Base-by-base conservation (phyloP, 1,140 invertebrate genomes). In the Neuroterus valhalla region DNA sequence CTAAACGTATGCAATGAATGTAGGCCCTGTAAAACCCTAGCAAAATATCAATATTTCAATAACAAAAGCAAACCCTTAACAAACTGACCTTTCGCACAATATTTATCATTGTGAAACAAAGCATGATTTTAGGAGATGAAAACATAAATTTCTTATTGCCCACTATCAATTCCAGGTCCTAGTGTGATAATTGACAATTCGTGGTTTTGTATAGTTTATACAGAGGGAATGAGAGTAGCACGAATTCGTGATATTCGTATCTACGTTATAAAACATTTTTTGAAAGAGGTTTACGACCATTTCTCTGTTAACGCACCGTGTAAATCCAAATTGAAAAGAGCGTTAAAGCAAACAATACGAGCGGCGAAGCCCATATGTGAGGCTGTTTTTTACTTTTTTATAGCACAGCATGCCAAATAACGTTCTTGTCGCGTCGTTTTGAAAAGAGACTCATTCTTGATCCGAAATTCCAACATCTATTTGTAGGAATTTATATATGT, bases 261-360 rank as follows among this genome's bases (percentile, higher is more conserved):
- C 26, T n/a, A 31, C n/a, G 52, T 55, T 55, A 23, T 62, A 62
- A 62, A 38, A 62, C 26, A 62, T 55, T 55, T 55, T 55, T 50
- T 19, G 19, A 1, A 55, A 4, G 26, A 62, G 6, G 26, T 62
- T 62, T 62, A 62, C 26, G 26, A 31, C 4, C 12, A 62, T 31
- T 38, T 38, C 15, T 26, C 14, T 62, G 8, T 14, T n/a, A 15
- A 31, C 23, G 14, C 3, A 62, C 31, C 15, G 8, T 15, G 31
- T 38, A 8, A 38, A 38, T 38, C 31, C 31, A 10, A 55, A 26
- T 10, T 55, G 21, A 26, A 55, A 48, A 48, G 8, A 15, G 46
- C 1, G 46, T 38, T 8, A 38, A 38, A 38, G 31, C 31, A 38
- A 38, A 38, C 31, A 38, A 8, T 38, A 38, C 31, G 31, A 38